Base-by-base conservation (phyloP, 2,888 invertebrate species). In the Phrixothrix hirtus region DNA sequence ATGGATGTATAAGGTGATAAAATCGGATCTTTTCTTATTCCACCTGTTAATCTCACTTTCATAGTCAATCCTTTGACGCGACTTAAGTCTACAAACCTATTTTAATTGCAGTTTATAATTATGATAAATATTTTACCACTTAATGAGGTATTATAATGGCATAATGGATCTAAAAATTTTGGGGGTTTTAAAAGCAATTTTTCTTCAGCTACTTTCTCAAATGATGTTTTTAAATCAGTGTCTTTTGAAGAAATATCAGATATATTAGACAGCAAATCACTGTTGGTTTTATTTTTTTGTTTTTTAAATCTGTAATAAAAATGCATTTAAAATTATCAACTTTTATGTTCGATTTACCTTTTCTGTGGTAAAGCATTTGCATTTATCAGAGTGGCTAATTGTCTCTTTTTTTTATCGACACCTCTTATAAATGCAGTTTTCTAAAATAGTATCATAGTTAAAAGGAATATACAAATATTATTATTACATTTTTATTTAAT, bases 1-100 rank as follows among this genome's bases (percentile, higher is more conserved):
- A 87, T 83, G 57, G 83, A 84, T 2, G 87, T 87, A 68, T 86
- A 84, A 0, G 87, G 82, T 17, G 89, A 89, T 47, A 86, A 79
- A 66, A 88, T 83, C 10, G 65, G 58, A 56, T 74, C 71, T 55
- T 67, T 67, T 51, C 71, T 58, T 17, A 72, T 58, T 3, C 66
- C 68, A 2, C 75, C 75, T 30, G 67, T 70, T n/a, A 75, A 48
- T 60, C 74, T 72, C 1, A 56, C 45, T 41, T 61, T 16, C 37
- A 50, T 29, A 12, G 6, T 48, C 2, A 36, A 13, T 10, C 26
- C 27, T 12, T 14, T 12, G 6, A 29, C 14, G 10, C 25, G 21
- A 42, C 30, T 48, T 7, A 35, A 5, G 26, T 42, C 42, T 48
- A 26, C n/a, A 38, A 27, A 44, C 15, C 1, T 1, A 34, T 15